A percentile compares a stretch with the other conserved stretches of the same genome.
Evolutionary conservation across 2,888 invertebrate genomes (phyloP).

Genomic region (Sesamia inferens): DNA sequence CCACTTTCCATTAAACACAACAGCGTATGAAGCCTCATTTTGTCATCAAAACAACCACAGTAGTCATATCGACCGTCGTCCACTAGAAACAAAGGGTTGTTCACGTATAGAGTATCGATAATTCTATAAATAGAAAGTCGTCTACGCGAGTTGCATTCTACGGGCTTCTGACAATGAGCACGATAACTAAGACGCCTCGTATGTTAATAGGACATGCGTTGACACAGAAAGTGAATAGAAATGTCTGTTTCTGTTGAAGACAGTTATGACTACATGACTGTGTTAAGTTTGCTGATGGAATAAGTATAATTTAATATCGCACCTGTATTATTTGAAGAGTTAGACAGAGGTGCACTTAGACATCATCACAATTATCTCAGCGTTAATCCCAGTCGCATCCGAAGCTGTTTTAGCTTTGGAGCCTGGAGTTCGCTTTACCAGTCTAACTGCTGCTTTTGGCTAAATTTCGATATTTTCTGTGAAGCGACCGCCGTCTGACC

Average conservation of each 20-base stretch:
- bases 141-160: slow-evolving; percentile 66
- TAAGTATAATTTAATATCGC: not conserved
- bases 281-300: not conserved
- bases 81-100: slow-evolving; percentile 66
- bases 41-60: slow-evolving; percentile 26
- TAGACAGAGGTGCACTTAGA: no score
- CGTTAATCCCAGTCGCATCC: no score
- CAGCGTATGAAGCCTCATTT: slow-evolving; percentile 15
- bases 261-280: not conserved
- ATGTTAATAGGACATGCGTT: slow-evolving; percentile 59
- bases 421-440: no score
- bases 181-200: slow-evolving; percentile 55
- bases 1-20: not conserved
- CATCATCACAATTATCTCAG: no score
- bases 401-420: no score
- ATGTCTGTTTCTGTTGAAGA: slow-evolving; percentile 18
- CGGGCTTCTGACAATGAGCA: slow-evolving; percentile 73
- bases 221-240: slow-evolving; percentile 59
- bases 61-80: slow-evolving; percentile 44
- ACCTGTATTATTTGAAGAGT: not conserved
- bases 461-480: no score
- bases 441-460: no score
- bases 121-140: slow-evolving; percentile 71
- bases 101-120: slow-evolving; percentile 64
- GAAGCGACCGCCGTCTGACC: no score